Evolutionary conservation across 2,888 invertebrate species (phyloP), one percentile per base, ranked within the genome.

Genomic region (Cantharis flavilabris): DNA sequence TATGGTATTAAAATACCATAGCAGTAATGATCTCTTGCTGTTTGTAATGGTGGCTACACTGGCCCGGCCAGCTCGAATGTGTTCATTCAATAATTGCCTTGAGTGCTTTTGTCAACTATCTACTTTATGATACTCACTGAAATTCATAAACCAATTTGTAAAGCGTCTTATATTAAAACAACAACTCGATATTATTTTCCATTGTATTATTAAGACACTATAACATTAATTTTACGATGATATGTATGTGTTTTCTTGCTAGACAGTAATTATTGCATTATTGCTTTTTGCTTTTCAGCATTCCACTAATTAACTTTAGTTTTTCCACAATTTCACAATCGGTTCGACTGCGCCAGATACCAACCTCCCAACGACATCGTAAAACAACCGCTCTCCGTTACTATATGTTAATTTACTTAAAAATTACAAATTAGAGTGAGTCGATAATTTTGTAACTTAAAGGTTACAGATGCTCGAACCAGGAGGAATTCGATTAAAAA

Each of bases 1-100:
- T 86, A 85, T 84, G 81, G 85, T 84, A 87, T 87, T 87, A 87
- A 87, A 87, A 86, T 84, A 85, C 85, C 86, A 86, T 87, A 84
- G 83, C 83, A 77, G 85, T 86, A 86, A 87, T 86, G 86, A 86
- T 80, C 84, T 85, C 87, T 85, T 82, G 87, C 86, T 86, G 86
- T 85, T 85, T 81, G 84, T 83, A 84, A 85, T 85, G 84, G 84
- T 81, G 81, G 80, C 76, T 81, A 76, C 78, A 76, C 76, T 74
- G 82, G 76, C 73, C 79, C 73, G 80, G 77, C 79, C 76, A 73
- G 76, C 76, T 78, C 69, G 81, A 79, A 81, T 80, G 82, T 81
- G 82, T 85, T 84, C 85, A 85, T 86, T 86, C 86, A 86, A 49
- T 85, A 85, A 86, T 86, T 84, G 83, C 82, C 80, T 78, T 79